phyloP scores from a whole-genome alignment of 2,888 invertebrate genomes.

The Liopterus haemorrhoidalis region DNA sequence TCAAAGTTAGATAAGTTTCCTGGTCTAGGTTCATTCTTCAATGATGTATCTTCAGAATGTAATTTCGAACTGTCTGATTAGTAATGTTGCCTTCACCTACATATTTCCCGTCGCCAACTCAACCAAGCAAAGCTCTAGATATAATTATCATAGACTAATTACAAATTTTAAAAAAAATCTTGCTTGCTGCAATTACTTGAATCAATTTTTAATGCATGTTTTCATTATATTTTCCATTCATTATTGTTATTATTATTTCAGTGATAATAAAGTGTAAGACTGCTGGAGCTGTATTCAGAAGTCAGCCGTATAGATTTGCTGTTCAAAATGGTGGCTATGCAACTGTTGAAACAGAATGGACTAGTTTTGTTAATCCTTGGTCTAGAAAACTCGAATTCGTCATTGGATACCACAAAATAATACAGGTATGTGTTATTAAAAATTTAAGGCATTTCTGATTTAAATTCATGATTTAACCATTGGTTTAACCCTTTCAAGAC shows the following conservation, averaged over 20 bases:
- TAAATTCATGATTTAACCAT: too few species aligned
- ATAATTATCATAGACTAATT: not conserved
- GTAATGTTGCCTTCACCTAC: too few species aligned
- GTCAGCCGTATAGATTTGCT: conserved; percentile 71
- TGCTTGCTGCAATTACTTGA: not conserved
- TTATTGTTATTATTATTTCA: conserved; percentile 30
- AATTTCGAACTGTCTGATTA: too few species aligned
- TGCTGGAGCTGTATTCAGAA: conserved; percentile 61
- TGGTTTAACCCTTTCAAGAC: too few species aligned
- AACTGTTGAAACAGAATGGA: conserved; percentile 88
- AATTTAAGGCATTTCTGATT: conserved; percentile 11
- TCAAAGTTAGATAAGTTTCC: too few species aligned
- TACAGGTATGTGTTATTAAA: conserved; percentile 54
- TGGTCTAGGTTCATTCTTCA: too few species aligned
- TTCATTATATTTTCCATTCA: conserved; percentile 2
- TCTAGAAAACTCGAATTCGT: conserved; percentile 83
- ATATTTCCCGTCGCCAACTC: not conserved
- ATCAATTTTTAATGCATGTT: not conserved
- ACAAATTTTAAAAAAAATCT: not conserved
- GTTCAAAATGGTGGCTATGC: conserved; percentile 79
- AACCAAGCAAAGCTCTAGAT: not conserved
- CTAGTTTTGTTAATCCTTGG: conserved; percentile 91
- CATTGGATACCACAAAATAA: conserved; percentile 73
- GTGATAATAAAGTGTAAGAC: conserved; percentile 66
- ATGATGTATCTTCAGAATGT: too few species aligned